phyloP scores from a whole-genome alignment of 2,797 vertebrate genomes.

The Catamblyrhynchus diadema region DNA sequence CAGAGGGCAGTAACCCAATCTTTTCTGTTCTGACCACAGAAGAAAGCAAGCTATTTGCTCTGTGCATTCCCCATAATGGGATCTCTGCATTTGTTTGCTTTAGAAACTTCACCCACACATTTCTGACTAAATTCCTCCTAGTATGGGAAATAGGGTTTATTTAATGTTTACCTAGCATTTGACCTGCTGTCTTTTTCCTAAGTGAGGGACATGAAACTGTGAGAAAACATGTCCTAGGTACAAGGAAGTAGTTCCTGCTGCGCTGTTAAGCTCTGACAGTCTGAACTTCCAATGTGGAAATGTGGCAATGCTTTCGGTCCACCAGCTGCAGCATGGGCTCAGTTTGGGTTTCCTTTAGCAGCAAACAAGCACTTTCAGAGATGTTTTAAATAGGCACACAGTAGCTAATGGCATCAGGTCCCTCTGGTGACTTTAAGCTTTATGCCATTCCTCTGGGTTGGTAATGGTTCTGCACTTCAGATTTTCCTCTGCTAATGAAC shows the following conservation, averaged over 20 bases:
- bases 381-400: neutral
- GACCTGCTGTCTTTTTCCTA: neutral
- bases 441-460: neutral
- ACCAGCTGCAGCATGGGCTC: neutral
- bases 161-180: neutral
- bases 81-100: neutral
- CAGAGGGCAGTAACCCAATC: neutral
- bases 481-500: neutral
- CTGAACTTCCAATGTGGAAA: neutral
- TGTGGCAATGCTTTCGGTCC: neutral
- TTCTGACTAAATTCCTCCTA: neutral
- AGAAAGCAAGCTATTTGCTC: neutral
- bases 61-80: neutral
- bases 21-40: neutral
- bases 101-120: neutral
- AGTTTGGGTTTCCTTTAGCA: neutral
- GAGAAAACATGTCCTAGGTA: rapidly evolving
- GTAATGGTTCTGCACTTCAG: neutral
- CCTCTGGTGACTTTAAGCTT: neutral
- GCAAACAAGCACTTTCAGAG: neutral
- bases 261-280: neutral
- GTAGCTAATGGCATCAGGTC: neutral
- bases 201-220: neutral
- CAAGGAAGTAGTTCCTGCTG: neutral
- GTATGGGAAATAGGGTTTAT: neutral